Evolutionary conservation across 1,140 invertebrate species (phyloP).

Genomic region (Bombus difficillimus): DNA sequence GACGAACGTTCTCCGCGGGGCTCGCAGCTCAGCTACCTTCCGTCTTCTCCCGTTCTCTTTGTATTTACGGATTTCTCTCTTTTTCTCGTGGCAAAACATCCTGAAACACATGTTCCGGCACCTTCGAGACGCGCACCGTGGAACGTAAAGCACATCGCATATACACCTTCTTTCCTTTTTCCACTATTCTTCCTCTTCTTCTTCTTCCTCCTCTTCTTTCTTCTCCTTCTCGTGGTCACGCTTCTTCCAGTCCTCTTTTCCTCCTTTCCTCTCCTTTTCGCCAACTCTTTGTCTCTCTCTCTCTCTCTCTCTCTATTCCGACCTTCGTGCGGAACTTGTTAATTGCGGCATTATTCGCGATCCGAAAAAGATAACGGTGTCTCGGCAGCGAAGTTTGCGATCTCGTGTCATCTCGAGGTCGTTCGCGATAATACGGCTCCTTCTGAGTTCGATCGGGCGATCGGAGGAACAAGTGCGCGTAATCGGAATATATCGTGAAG

Average conservation of each 20-base stretch:
- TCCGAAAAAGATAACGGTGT: conserved; percentile 45
- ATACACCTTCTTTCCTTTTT: background rate
- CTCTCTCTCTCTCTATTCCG: background rate
- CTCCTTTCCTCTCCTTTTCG: background rate
- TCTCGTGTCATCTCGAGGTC: background rate
- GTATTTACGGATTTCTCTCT: conserved; percentile 31
- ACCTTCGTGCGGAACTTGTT: conserved; percentile 6
- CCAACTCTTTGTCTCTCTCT: background rate
- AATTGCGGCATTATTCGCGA: conserved; percentile 40
- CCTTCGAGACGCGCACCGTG: conserved; percentile 56
- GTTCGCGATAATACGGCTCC: background rate
- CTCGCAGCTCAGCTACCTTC: background rate
- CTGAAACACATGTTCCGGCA: conserved; percentile 72
- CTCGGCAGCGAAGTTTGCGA: background rate
- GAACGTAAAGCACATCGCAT: conserved; percentile 51
- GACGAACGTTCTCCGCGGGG: background rate
- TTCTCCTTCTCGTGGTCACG: background rate
- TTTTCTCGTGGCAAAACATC: conserved; percentile 61
- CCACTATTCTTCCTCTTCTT: background rate
- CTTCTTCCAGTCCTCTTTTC: background rate
- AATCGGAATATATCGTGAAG: too few relatives aligned
- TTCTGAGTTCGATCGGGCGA: background rate
- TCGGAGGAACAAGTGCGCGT: background rate
- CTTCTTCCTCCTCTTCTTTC: background rate
- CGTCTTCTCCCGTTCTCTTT: background rate